phyloP scores from a whole-genome alignment of 1,140 invertebrate species.

The Zaprionus tsacasi region DNA sequence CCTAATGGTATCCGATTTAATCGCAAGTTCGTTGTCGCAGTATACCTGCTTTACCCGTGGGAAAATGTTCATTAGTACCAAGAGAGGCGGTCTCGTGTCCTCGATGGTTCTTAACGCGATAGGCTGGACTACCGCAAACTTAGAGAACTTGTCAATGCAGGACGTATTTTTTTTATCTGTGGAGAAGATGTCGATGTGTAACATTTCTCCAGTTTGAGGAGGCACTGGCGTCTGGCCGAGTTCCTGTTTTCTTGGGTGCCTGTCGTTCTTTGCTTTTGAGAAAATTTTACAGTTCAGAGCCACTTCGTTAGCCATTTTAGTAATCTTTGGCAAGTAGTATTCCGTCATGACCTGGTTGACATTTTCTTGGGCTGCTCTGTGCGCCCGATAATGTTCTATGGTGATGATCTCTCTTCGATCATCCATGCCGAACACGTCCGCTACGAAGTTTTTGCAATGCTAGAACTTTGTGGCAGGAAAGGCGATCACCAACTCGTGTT shows the following conservation, averaged over 20 bases:
- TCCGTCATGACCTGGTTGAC: too few species aligned
- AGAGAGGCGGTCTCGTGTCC: too few species aligned
- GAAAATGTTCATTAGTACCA: too few species aligned
- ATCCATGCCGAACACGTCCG: background rate
- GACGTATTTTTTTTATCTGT: background rate
- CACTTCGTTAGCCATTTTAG: too few species aligned
- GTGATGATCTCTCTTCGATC: too few species aligned
- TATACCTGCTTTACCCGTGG: too few species aligned
- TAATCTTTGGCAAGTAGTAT: too few species aligned
- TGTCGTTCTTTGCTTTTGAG: too few species aligned
- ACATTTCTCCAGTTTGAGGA: background rate
- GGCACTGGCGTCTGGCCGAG: constrained; percentile 3
- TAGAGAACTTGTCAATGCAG: constrained; percentile 6
- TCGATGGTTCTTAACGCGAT: background rate
- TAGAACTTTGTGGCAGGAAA: constrained; percentile 2
- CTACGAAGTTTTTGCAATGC: background rate
- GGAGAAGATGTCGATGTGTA: background rate
- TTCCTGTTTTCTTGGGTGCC: constrained; percentile 10
- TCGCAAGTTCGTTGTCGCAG: too few species aligned
- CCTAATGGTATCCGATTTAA: too few species aligned
- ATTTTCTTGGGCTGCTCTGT: background rate
- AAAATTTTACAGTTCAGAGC: background rate
- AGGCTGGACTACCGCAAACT: background rate
- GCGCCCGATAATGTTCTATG: background rate
- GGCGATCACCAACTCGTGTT: background rate